phyloP scores from a whole-genome alignment of 2,888 invertebrate genomes.

The Xestia sexstrigata region DNA sequence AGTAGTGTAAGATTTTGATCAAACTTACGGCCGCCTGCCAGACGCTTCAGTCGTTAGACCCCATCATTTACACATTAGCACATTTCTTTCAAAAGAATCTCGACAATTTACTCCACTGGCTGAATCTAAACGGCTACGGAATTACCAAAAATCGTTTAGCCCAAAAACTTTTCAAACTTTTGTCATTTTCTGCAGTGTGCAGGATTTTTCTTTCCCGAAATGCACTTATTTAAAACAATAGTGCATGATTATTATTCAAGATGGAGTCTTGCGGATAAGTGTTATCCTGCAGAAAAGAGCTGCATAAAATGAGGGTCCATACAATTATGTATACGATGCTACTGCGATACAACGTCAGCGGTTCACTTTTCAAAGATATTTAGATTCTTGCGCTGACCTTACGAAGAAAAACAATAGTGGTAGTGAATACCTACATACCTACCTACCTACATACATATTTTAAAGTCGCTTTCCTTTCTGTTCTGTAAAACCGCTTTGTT shows the following conservation, averaged over 20 bases:
- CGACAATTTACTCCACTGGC: conserved; percentile 36
- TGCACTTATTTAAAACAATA: conserved; percentile 65
- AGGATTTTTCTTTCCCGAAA: conserved; percentile 41
- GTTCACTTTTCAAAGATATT: conserved; percentile 30
- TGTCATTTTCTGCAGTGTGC: conserved; percentile 35
- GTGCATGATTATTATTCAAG: conserved; percentile 55
- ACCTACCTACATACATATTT: neutral
- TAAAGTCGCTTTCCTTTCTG: neutral
- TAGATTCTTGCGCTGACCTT: conserved; percentile 24
- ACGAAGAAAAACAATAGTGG: conserved; percentile 2
- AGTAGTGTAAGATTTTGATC: conserved; percentile 41
- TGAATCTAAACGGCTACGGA: conserved; percentile 38
- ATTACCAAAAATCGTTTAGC: conserved; percentile 58
- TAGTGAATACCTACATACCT: neutral
- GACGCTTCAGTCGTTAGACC: conserved; percentile 15
- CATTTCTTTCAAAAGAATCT: conserved; percentile 40
- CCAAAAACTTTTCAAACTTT: conserved; percentile 41
- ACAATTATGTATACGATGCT: conserved; percentile 62
- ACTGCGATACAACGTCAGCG: conserved; percentile 36
- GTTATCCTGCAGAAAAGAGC: conserved; percentile 31
- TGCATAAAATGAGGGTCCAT: conserved; percentile 51
- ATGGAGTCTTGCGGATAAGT: conserved; percentile 47
- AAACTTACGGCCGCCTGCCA: conserved; percentile 10
- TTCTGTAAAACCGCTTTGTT: neutral
- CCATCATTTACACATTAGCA: conserved; percentile 55